Base-by-base conservation (phyloP, 2,797 vertebrate genomes). In the Sphenopsis melanotis region DNA sequence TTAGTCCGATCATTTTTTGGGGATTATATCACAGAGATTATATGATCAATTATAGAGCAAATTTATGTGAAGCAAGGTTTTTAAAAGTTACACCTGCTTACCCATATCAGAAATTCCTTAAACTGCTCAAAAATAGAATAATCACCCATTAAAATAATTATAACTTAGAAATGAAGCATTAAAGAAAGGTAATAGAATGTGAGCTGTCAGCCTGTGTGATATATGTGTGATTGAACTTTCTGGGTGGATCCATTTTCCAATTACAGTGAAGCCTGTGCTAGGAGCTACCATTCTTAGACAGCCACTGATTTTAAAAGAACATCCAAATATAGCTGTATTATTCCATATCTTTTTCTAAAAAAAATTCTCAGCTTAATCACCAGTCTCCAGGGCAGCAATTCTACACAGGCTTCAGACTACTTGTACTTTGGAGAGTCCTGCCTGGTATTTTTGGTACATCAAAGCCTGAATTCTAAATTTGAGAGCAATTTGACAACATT, bases 301-400 rank as follows among this genome's bases (percentile, higher is more conserved):
- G 66, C 5, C 52, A 46, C 16, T 42, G 52, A 83, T 82, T 88
- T 93, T 75, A 87, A 89, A 89, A 94, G 61, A 83, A 50, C 69
- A 46, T 52, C 82, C 47, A 46, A 92, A 96, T 94, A 93, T 90
- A 95, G 72, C 50, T 83, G 47, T 76, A 72, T 89, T 81, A 89
- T 87, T 89, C 16, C 24, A 47, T 69, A 56, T 52, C 21, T 57
- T 89, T 87, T 83, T 76, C 69, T 87, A 44, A 86, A 77, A 59
- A 37, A 55, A 30, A 2, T 11, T 68, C 69, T 86, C 39, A 12
- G 5, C 26, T 50, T 93, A 21, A 72, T 91, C 39, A 44, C 29
- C 59, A 14, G 59, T 88, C 84, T 85, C 82, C 22, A 34, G 66
- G 57, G 65, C 19, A 44, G 85, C 8, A 4, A 84, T 69, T 87